Evolutionary conservation across 1,140 invertebrate genomes (phyloP).

Genomic region (Tachypleus tridentatus): DNA sequence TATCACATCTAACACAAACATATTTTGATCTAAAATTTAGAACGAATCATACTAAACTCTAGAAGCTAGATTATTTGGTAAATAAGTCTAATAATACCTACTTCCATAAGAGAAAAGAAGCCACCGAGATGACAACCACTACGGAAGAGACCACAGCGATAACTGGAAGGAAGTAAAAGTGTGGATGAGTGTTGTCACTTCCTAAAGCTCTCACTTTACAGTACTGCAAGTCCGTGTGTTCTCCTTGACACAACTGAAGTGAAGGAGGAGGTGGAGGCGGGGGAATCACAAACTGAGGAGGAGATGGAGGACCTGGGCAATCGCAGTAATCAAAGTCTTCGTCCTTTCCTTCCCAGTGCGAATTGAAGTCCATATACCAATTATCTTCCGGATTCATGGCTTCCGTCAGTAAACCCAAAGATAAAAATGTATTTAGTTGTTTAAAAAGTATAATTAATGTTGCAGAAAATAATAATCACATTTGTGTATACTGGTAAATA

Average conservation of each 20-base stretch:
- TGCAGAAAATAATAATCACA: too few species aligned
- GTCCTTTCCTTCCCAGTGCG: not conserved
- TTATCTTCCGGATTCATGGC: not conserved
- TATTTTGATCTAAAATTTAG: too few species aligned
- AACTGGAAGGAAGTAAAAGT: constrained; percentile 20
- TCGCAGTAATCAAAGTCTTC: constrained; percentile 7
- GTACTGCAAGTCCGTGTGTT: constrained; percentile 15
- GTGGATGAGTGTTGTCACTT: constrained; percentile 20
- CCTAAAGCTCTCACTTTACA: constrained; percentile 20
- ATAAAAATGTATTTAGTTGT: too few species aligned
- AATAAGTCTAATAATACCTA: too few species aligned
- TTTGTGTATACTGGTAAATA: too few species aligned
- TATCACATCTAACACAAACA: too few species aligned
- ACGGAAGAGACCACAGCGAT: constrained; percentile 21
- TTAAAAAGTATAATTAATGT: too few species aligned
- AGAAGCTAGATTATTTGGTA: too few species aligned
- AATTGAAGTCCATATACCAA: not conserved
- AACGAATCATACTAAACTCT: too few species aligned
- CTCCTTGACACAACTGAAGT: constrained; percentile 1
- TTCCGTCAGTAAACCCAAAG: too few species aligned
- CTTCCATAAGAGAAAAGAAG: constrained; percentile 22
- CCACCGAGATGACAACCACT: constrained; percentile 17
- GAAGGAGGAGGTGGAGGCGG: constrained; percentile 14
- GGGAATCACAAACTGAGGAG: constrained; percentile 10
- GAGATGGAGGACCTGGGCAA: constrained; percentile 12